phyloP scores from a whole-genome alignment of 2,113 vertebrate genomes.

The Cyprinodon brontotheroides region DNA sequence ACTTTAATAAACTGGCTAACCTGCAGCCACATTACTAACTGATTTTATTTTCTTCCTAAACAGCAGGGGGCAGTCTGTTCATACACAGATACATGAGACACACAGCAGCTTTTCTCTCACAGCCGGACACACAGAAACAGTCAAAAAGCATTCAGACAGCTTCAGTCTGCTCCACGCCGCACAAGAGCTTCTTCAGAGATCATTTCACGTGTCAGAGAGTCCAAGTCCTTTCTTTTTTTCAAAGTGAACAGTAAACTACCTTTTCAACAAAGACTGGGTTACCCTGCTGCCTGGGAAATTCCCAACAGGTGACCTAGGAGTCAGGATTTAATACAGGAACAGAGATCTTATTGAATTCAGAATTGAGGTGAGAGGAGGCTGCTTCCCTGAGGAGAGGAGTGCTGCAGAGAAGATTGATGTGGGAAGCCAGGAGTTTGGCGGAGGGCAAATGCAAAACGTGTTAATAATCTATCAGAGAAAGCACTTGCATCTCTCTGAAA shows the following conservation, averaged over 20 bases:
- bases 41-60: neutral
- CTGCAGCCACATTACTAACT: neutral
- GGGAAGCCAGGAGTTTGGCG: neutral
- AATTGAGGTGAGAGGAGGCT: neutral
- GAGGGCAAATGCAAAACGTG: slow-evolving; percentile 12
- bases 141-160: neutral
- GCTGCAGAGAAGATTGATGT: slow-evolving; percentile 4
- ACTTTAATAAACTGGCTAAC: too few species aligned
- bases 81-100: neutral
- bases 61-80: neutral
- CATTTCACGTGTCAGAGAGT: slow-evolving; percentile 2
- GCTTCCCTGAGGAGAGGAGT: neutral
- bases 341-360: slow-evolving; percentile 5
- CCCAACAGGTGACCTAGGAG: slow-evolving; percentile 5
- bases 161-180: neutral
- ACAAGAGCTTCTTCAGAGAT: neutral
- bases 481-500: slow-evolving; percentile 8
- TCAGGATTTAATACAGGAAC: slow-evolving; percentile 7
- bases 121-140: neutral
- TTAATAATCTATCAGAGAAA: slow-evolving; percentile 16
- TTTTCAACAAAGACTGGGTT: neutral
- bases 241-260: neutral
- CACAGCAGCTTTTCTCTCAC: neutral
- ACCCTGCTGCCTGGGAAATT: neutral
- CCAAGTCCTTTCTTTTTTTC: neutral